A percentile compares a stretch with the other conserved stretches of the same genome.
These are phyloP conservation scores for Lithophane leautieri DNA, from an alignment of 2,888 invertebrate genomes.

Conservation along the genomic window DNA sequence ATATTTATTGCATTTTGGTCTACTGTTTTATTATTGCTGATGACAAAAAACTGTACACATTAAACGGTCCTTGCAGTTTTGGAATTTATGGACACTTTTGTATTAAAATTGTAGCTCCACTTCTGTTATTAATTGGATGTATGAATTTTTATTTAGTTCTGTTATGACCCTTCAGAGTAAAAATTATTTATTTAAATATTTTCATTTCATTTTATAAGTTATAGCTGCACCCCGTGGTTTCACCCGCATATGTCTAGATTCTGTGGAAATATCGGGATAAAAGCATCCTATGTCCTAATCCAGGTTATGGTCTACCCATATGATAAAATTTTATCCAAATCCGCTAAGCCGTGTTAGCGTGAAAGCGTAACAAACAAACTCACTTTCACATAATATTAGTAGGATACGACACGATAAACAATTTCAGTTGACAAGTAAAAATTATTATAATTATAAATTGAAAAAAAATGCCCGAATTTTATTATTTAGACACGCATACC, in stretches of 20 bases:
- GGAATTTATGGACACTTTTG: conserved; percentile 46
- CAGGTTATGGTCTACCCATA: no score
- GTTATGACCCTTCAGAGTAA: conserved; percentile 2
- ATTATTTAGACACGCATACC: conserved; percentile 38
- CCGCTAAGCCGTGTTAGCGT: no score
- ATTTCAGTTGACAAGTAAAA: conserved; percentile 7
- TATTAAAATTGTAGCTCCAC: conserved; percentile 43
- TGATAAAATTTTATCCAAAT: no score
- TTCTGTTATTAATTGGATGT: conserved; percentile 35
- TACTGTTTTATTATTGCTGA: conserved; percentile 37
- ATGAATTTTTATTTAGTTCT: conserved; percentile 26
- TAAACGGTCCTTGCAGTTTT: conserved; percentile 50
- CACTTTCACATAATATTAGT: no score
- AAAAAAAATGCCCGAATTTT: conserved; percentile 34
- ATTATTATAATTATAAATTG: conserved; percentile 19
- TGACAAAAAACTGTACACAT: conserved; percentile 47
- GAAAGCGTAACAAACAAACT: no score
- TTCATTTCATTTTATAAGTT: background rate
- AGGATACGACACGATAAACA: background rate
- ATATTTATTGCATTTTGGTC: conserved; percentile 47
- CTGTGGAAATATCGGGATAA: no score
- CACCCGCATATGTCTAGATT: no score
- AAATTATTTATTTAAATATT: background rate
- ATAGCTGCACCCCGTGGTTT: background rate
- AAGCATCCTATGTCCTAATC: no score